Evolutionary conservation across 2,888 invertebrate species (phyloP), one percentile per base, ranked within the genome.

Genomic region (Leucoptera coffeella): DNA sequence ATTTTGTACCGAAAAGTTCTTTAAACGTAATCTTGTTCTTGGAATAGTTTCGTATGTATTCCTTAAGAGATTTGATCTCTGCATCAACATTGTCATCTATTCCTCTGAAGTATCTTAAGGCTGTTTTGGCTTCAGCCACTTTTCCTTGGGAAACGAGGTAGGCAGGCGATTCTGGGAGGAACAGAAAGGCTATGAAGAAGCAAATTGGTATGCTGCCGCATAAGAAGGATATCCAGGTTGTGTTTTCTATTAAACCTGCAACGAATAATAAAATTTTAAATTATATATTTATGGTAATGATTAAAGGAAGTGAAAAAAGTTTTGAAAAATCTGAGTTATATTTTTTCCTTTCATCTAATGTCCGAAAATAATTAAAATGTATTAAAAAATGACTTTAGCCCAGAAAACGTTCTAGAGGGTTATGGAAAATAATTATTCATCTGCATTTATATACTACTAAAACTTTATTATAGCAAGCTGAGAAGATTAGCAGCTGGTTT

Each of bases 141-240:
- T 74, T 69, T 4, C 72, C 73, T 38, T 74, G 74, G 6, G 72
- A 64, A 42, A 74, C 53, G 15, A 80, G 50, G 44, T 76, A 78
- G 3, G 77, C 65, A 0, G 86, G 85, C 1, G 83, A 81, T 48
- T 87, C 86, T 0, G 85, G 85, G 30, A 85, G 65, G 32, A 78
- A 73, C n/a, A 75, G 65, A 43, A 78, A 74, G 2, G 58, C 62
- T 2, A 65, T 36, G 41, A 73, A 72, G 39, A 59, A 73, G 2
- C 56, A 49, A 3, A 61, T 46, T 1, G 73, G 71, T 25, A 71
- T 44, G 23, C 50, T 53, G 2, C 65, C 58, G 23, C 57, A 58
- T 4, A 72, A 48, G 2, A 69, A 41, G 12, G 62, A 59, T 2
- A 65, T 37, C 59, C 65, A 61, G 2, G 57, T 45, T 15, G 52